Percentiles rank a stretch among this genome's conserved stretches.
Evolutionary conservation across 64 coral and sea anemone species (phyloP).

Genomic region (Dendrophyllia cribrosa): DNA sequence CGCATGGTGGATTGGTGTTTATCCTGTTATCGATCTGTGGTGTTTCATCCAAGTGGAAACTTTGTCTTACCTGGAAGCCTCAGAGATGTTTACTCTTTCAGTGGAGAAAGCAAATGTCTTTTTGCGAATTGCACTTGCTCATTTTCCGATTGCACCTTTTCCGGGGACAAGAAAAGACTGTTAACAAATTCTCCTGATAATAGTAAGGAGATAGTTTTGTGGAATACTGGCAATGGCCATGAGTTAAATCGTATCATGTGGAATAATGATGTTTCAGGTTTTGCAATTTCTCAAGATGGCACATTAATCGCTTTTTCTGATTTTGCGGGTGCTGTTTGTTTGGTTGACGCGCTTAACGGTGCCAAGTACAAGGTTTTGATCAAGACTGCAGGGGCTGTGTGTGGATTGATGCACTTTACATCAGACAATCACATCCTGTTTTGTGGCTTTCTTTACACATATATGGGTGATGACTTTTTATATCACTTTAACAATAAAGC

Average conservation of each 20-base stretch:
- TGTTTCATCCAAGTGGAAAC: slow-evolving; percentile 3
- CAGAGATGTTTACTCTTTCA: not conserved
- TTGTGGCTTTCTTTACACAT: not conserved
- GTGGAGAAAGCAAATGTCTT: not conserved
- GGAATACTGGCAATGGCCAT: not conserved
- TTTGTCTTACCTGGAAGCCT: not conserved
- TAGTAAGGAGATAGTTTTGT: not conserved
- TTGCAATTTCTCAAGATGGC: not conserved
- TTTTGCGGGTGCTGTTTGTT: not conserved
- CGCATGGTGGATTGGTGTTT: not conserved
- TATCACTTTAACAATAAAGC: not conserved
- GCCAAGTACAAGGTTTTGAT: not conserved
- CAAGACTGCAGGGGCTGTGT: not conserved
- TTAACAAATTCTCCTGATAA: not conserved
- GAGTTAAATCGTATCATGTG: not conserved
- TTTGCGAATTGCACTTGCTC: not conserved
- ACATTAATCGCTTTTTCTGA: not conserved
- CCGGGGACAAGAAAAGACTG: not conserved
- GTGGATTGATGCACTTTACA: slow-evolving; percentile 26
- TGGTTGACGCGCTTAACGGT: not conserved
- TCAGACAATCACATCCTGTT: not conserved
- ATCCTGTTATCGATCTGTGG: slow-evolving; percentile 1
- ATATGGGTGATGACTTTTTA: too few species aligned
- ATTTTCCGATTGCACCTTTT: not conserved
- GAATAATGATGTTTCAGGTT: not conserved